Conservation (phyloP, 2,888 invertebrate genomes). For the Amblyjoppa fuscipennis region DNA sequence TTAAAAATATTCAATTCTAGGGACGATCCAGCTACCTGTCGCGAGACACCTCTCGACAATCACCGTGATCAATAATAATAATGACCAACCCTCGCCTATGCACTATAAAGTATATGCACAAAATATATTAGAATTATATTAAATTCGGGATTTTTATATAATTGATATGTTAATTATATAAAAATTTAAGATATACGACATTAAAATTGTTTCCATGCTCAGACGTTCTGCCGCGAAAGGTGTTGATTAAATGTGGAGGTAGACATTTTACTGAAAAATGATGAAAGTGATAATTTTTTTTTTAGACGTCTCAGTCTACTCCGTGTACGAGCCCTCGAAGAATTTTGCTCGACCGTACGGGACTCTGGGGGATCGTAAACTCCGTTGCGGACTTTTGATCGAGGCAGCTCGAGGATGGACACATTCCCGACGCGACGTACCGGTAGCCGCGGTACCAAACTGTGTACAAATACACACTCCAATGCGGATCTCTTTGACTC, state of each 20-base stretch:
- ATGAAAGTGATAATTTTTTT: too few relatives aligned
- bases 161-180: too few relatives aligned
- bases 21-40: constrained; percentile 4
- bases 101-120: too few relatives aligned
- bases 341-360: constrained; percentile 9
- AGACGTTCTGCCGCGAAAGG: too few relatives aligned
- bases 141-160: too few relatives aligned
- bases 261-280: too few relatives aligned
- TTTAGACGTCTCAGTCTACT: not conserved
- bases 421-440: constrained; percentile 36
- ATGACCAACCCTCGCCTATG: constrained; percentile 9
- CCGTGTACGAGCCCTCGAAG: not conserved
- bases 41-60: constrained; percentile 35
- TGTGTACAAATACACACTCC: not conserved
- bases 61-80: constrained; percentile 34
- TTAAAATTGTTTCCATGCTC: too few relatives aligned
- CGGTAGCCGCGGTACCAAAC: constrained; percentile 10
- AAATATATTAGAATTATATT: too few relatives aligned
- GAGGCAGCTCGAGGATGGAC: constrained; percentile 18
- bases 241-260: too few relatives aligned
- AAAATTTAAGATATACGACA: too few relatives aligned
- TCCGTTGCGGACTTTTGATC: constrained; percentile 3
- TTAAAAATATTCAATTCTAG: constrained; percentile 82
- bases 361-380: constrained; percentile 7
- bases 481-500: constrained; percentile 37